Evolutionary conservation across 35 echinoderm and acorn worm species (phyloP).

Genomic region (Hemicentrotus pulcherrimus): DNA sequence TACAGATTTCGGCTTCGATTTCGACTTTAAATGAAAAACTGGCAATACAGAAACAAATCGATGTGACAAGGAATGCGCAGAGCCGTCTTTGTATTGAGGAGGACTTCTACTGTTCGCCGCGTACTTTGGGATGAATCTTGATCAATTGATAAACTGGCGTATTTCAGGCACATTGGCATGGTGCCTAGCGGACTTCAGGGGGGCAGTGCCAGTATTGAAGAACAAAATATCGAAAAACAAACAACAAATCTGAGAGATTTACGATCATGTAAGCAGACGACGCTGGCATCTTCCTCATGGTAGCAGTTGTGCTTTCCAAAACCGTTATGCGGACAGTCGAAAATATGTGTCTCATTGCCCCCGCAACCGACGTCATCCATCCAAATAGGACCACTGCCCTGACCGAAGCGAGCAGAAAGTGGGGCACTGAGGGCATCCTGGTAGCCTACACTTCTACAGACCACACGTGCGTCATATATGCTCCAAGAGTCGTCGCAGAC

Average conservation of each 20-base stretch:
- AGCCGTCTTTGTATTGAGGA: no score
- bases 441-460: constrained; percentile 47
- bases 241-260: neutral
- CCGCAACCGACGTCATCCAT: constrained; percentile 50
- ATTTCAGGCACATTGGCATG: no score
- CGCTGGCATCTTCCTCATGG: constrained; percentile 59
- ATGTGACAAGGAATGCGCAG: no score
- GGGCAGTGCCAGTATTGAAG: neutral
- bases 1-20: no score
- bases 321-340: constrained; percentile 52
- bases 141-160: no score
- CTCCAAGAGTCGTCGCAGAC: constrained; percentile 40
- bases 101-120: no score
- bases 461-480: neutral
- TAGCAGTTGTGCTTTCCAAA: constrained; percentile 53
- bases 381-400: constrained; percentile 46
- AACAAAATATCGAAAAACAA: neutral
- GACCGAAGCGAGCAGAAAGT: neutral
- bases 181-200: neutral
- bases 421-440: neutral
- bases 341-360: constrained; percentile 31
- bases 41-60: no score
- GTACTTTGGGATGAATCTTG: no score
- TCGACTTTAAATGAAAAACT: no score
- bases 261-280: constrained; percentile 24